Conservation (phyloP, 2,888 invertebrate genomes). For the Mactromeris polynyma region DNA sequence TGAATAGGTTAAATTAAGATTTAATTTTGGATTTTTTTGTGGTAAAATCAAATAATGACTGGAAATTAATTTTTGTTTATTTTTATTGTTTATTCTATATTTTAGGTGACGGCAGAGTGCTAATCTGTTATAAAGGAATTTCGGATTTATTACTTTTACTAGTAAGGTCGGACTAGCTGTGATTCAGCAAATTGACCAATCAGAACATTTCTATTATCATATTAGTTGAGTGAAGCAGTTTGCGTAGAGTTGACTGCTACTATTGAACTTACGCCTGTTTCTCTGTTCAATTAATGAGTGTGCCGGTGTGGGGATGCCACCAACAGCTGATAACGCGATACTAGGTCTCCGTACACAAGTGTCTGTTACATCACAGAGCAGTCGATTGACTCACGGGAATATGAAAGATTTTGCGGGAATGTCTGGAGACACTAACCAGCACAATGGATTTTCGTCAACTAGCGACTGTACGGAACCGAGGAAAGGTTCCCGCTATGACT, state of each 20-base stretch:
- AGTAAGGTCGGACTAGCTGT: background rate
- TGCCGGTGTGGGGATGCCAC: constrained; percentile 68
- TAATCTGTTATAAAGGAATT: background rate
- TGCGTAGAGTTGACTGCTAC: background rate
- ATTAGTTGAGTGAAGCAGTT: background rate
- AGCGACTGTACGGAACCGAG: constrained; percentile 31
- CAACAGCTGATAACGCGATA: constrained; percentile 73
- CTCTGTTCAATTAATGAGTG: background rate
- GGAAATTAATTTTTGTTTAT: background rate
- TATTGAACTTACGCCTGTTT: background rate
- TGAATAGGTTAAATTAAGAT: background rate
- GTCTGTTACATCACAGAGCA: constrained; percentile 43
- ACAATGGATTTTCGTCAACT: constrained; percentile 42
- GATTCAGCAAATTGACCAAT: background rate
- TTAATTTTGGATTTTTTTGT: background rate
- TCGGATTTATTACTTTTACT: background rate
- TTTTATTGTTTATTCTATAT: background rate
- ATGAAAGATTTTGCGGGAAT: constrained; percentile 65
- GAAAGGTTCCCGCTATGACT: constrained; percentile 71
- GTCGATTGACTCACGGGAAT: constrained; percentile 43
- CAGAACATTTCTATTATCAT: background rate
- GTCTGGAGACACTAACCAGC: constrained; percentile 62
- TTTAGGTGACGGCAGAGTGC: background rate
- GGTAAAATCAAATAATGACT: background rate
- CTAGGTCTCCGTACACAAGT: constrained; percentile 63